Percentiles rank a stretch among this genome's conserved stretches.
These are phyloP conservation scores for Cryptocephalus moraei DNA, from an alignment of 2,888 invertebrate species.

Conservation along the genomic window DNA sequence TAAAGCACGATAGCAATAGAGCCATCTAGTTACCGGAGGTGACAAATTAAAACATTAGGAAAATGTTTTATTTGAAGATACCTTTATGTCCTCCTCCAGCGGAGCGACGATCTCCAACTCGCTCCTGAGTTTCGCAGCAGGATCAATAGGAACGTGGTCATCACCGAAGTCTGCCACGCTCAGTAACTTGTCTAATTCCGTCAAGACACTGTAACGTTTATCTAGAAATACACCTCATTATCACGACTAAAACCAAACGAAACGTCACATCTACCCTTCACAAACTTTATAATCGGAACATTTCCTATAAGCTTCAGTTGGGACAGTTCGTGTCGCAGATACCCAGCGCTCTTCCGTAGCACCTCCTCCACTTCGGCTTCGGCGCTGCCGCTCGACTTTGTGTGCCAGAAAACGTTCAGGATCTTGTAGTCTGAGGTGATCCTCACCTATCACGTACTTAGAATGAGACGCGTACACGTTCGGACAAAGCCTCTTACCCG, in stretches of 20 bases:
- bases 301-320: constrained; percentile 63
- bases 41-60: too few species aligned
- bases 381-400: constrained; percentile 44
- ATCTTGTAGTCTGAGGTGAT: constrained; percentile 54
- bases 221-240: constrained; percentile 37
- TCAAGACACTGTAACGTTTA: constrained; percentile 43
- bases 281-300: constrained; percentile 64
- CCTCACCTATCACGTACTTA: constrained; percentile 42
- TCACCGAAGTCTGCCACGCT: constrained; percentile 56
- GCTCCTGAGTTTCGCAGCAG: constrained; percentile 25
- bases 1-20: too few species aligned
- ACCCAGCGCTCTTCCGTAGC: constrained; percentile 46
- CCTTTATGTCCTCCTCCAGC: constrained; percentile 44
- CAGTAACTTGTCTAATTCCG: constrained; percentile 52
- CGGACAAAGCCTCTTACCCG: constrained; percentile 37
- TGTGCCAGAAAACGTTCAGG: constrained; percentile 65
- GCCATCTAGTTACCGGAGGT: too few species aligned
- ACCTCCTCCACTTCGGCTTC: constrained; percentile 40
- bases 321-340: constrained; percentile 61
- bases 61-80: too few species aligned
- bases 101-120: constrained; percentile 39
- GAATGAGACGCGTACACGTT: neutral
- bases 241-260: neutral
- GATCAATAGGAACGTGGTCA: constrained; percentile 46
- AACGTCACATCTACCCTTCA: constrained; percentile 44